Percentiles rank a stretch among this genome's conserved stretches.
phyloP scores from a whole-genome alignment of 2,797 vertebrate species.

The Stomatorhinus walkeri region DNA sequence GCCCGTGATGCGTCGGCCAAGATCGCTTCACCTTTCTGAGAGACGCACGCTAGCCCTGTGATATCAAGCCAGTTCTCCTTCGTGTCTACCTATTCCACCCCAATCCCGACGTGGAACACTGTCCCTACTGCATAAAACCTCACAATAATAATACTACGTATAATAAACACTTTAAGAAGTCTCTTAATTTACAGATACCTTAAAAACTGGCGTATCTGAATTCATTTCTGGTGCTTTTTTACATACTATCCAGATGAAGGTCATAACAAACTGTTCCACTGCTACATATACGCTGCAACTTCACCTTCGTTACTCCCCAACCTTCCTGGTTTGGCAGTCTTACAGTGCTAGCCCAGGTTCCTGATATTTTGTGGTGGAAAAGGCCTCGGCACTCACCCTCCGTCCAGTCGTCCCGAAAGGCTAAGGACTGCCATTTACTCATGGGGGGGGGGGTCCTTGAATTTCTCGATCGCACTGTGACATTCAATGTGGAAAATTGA shows the following conservation, averaged over 20 bases:
- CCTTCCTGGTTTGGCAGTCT: background rate
- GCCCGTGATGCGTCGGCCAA: background rate
- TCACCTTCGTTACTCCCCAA: background rate
- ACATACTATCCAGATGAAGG: background rate
- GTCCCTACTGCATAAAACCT: background rate
- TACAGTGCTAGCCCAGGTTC: background rate
- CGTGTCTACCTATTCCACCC: background rate
- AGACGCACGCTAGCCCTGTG: background rate
- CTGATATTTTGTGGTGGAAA: background rate
- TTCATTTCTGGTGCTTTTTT: background rate
- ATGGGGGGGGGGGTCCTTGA: background rate
- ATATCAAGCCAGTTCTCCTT: background rate
- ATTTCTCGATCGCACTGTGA: background rate
- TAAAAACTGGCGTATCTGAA: background rate
- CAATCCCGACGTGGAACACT: background rate
- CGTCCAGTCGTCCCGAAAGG: background rate
- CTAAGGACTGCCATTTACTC: background rate
- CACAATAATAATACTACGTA: background rate
- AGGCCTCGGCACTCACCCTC: background rate
- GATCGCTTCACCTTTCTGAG: background rate
- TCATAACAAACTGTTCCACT: background rate
- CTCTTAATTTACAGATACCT: background rate
- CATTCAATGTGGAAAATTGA: background rate
- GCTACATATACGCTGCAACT: too few species aligned
- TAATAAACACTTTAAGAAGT: background rate